Percentiles rank a stretch among this genome's conserved stretches.
phyloP scores from a whole-genome alignment of 2,797 vertebrate species.

The Sylvia borin region DNA sequence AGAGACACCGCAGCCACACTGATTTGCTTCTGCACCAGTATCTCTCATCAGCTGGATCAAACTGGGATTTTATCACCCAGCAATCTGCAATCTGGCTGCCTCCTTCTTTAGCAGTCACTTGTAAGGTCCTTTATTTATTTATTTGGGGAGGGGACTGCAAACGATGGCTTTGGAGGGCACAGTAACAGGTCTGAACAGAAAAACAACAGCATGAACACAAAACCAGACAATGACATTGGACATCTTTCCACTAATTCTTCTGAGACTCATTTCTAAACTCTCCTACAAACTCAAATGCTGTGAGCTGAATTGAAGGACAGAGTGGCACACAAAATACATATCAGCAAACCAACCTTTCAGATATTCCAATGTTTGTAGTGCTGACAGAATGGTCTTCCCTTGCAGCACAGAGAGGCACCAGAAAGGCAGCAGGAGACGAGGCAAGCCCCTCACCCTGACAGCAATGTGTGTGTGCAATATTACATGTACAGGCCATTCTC shows the following conservation, averaged over 20 bases:
- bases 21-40: background rate
- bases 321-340: background rate
- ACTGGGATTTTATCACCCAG: background rate
- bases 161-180: background rate
- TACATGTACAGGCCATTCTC: background rate
- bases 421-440: background rate
- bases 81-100: background rate
- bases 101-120: background rate
- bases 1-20: too few relatives aligned
- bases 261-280: background rate
- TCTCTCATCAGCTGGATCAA: background rate
- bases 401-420: background rate
- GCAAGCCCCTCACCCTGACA: background rate
- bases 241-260: background rate
- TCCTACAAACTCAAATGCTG: background rate
- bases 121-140: background rate
- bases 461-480: background rate
- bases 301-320: background rate
- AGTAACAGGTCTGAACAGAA: background rate
- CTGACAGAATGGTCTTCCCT: background rate
- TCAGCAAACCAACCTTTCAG: background rate
- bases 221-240: background rate
- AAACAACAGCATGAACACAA: background rate
- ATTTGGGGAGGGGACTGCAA: background rate
- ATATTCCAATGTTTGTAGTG: background rate